Evolutionary conservation across 2,797 vertebrate species (phyloP), one percentile per base, ranked within the genome.

Genomic region (Cyprinella venusta): DNA sequence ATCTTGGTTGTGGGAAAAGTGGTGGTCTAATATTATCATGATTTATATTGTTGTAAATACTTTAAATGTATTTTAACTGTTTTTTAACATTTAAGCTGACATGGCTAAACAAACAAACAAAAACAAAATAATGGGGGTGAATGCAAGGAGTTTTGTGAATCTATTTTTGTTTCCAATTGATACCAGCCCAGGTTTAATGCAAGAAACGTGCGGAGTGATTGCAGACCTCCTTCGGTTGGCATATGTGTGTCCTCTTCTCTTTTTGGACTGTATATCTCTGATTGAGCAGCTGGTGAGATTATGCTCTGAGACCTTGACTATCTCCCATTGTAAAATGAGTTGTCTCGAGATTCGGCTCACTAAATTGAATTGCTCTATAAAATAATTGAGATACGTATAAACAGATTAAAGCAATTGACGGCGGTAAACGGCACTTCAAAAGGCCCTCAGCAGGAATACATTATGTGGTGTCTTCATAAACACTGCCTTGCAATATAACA

Each of bases 321-420:
- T 85, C 84, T 87, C 83, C 70, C 68, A 67, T 48, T 81, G 76
- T 33, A 86, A 67, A 48, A 70, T 64, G 33, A 79, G 68, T 74
- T 71, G 83, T 83, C 88, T 87, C 76, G 69, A 82, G 81, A 85
- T 86, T 78, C 82, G 36, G 82, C 79, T 54, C 69, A 48, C 85
- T 64, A 83, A 88, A 92, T 92, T 92, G 91, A 94, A 93, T 93
- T 93, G 92, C 87, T 91, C 93, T 93, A 92, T 93, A 93, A 93
- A 91, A 86, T 85, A 89, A 91, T 91, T 86, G 91, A 88, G 90
- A 91, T 82, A 10, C 85, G 89, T 91, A 92, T 93, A 93, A 93
- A 94, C 93, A 94, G 92, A 93, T 93, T 92, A 91, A 89, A 90
- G 90, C 89, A 92, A 91, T 88, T 89, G 92, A 87, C 19, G 65